phyloP scores from a whole-genome alignment of 2,113 vertebrate genomes.

The Gobio gobio region DNA sequence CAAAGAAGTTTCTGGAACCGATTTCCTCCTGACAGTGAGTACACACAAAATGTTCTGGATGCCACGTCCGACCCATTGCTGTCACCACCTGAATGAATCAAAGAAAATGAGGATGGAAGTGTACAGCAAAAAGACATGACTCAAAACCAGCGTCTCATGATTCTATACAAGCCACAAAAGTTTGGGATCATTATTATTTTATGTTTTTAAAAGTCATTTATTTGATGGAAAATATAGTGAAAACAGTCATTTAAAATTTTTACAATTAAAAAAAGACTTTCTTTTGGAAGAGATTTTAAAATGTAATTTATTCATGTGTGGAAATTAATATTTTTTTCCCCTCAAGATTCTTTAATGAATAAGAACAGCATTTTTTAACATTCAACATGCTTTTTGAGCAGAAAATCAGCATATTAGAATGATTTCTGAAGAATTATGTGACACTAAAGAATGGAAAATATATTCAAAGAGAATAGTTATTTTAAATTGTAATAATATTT shows the following conservation, averaged over 20 bases:
- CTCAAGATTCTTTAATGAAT: too few relatives aligned
- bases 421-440: not conserved
- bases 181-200: not conserved
- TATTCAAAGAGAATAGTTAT: not conserved
- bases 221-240: not conserved
- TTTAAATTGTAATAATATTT: not conserved
- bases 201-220: not conserved
- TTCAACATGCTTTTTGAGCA: too few relatives aligned
- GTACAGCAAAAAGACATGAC: not conserved
- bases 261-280: too few relatives aligned
- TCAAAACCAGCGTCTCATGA: not conserved
- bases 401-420: not conserved
- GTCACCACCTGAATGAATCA: conserved; percentile 86
- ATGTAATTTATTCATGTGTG: too few relatives aligned
- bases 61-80: conserved; percentile 98
- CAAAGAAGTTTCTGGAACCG: conserved; percentile 97
- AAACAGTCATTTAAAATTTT: too few relatives aligned
- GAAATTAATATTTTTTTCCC: too few relatives aligned
- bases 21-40: conserved; percentile 99
- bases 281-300: too few relatives aligned
- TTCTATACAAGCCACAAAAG: not conserved
- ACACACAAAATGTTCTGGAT: conserved; percentile 98
- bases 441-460: not conserved
- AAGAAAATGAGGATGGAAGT: not conserved
- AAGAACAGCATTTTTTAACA: too few relatives aligned